phyloP scores from a whole-genome alignment of 2,888 invertebrate species.

The Leucoptera coffeella region DNA sequence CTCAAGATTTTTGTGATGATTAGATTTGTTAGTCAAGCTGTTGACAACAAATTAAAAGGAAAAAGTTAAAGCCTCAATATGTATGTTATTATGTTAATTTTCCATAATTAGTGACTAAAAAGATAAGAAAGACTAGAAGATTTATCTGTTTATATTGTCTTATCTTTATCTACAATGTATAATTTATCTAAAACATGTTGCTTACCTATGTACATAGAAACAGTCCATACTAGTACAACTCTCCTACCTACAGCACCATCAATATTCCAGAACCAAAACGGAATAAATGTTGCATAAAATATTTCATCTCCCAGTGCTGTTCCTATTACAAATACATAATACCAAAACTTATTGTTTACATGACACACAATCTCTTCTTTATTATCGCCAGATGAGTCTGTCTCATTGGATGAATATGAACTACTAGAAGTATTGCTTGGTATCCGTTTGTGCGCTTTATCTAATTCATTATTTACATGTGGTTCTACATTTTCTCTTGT shows the following conservation, averaged over 20 bases:
- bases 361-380: constrained; percentile 36
- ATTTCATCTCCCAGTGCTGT: constrained; percentile 86
- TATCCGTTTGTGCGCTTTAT: constrained; percentile 28
- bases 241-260: constrained; percentile 81
- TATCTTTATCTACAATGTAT: too few relatives aligned
- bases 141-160: too few relatives aligned
- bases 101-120: neutral
- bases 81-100: too few relatives aligned
- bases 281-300: constrained; percentile 87
- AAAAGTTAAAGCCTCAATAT: too few relatives aligned
- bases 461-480: constrained; percentile 18
- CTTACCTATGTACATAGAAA: constrained; percentile 78
- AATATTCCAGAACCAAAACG: constrained; percentile 92
- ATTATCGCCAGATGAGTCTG: constrained; percentile 24
- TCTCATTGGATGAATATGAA: constrained; percentile 30
- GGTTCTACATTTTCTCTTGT: constrained; percentile 12
- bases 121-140: too few relatives aligned
- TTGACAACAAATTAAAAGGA: too few relatives aligned
- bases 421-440: constrained; percentile 33
- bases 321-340: constrained; percentile 77
- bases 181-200: too few relatives aligned
- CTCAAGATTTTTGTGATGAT: too few relatives aligned
- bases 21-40: neutral
- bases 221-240: constrained; percentile 76
- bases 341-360: constrained; percentile 72